Conservation (phyloP, 2,797 vertebrate species). For the Lepus oiostolus region DNA sequence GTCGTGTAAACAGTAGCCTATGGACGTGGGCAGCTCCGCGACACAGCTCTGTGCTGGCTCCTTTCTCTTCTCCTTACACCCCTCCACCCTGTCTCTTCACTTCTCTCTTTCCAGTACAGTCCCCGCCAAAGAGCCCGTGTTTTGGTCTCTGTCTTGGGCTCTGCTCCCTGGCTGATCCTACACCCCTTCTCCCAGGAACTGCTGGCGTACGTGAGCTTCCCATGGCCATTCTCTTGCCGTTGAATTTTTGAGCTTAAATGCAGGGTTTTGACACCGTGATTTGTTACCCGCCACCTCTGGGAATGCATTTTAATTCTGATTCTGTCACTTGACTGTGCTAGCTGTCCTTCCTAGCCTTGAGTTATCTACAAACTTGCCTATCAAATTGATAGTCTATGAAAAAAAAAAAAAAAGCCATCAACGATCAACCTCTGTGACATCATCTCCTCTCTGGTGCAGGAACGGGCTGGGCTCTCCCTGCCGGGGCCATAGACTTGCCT, state of each 20-base stretch:
- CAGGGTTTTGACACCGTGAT: background rate
- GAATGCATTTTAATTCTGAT: conserved; percentile 41
- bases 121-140: background rate
- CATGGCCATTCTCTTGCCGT: background rate
- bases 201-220: background rate
- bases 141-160: background rate
- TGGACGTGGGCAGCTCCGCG: background rate
- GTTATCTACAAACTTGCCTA: conserved; percentile 58
- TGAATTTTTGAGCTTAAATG: conserved; percentile 3
- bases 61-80: background rate
- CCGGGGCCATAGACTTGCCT: too few relatives aligned
- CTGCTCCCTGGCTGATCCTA: background rate
- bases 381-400: conserved; percentile 56
- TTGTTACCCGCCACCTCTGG: background rate
- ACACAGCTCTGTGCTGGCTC: background rate
- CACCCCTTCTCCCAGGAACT: background rate
- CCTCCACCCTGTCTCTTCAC: background rate
- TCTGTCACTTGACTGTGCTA: conserved; percentile 15
- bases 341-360: conserved; percentile 25
- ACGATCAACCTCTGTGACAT: background rate
- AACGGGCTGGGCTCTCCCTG: background rate
- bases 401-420: conserved; percentile 12
- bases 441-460: background rate
- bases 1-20: background rate
- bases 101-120: background rate